Evolutionary conservation across 2,888 invertebrate genomes (phyloP), one percentile per base, ranked within the genome.

Genomic region (Polymixis flavicincta): DNA sequence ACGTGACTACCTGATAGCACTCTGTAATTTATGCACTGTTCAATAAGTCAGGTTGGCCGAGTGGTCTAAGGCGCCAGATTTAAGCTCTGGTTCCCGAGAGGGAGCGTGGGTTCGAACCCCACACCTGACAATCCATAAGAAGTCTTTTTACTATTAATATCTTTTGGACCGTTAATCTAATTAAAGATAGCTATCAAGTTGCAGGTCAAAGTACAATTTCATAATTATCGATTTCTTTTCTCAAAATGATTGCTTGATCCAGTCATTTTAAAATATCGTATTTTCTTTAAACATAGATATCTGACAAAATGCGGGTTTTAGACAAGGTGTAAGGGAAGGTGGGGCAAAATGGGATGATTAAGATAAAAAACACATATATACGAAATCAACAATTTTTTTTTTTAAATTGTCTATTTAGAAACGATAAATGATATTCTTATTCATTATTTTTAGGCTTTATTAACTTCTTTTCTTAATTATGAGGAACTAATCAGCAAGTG

Each of bases 81-180:
- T 98, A 98, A 98, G 98, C 97, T 98, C 97, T 97, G 97, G 97
- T 98, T 97, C 98, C 97, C 97, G 96, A 97, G 95, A 97, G 97
- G 97, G 98, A 97, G 97, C 98, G 98, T 98, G 98, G 98, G 98
- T 98, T 98, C 98, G 97, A 98, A 98, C 97, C 98, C 97, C 98
- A 98, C 98, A 98, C 97, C 97, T 97, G 97, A 97, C 97, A 97
- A 84, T 11, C 0, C n/a, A n/a, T 22, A 13, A 6, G 0, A 0
- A 5, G 0, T 32, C 0, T 8, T 74, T 73, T 74, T 74, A 14
- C 17, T 11, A 8, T 0, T 48, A 45, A n/a, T 28, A 13, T 0
- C 1, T 74, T 63, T 48, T 63, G 11, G 14, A 19, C 19, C n/a
- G 11, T 13, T 37, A 50, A 32, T 22, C 2, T 28, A 32, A 28